Evolutionary conservation across 2,888 invertebrate species (phyloP), one percentile per base, ranked within the genome.

Genomic region (Netelia fuscicornis): DNA sequence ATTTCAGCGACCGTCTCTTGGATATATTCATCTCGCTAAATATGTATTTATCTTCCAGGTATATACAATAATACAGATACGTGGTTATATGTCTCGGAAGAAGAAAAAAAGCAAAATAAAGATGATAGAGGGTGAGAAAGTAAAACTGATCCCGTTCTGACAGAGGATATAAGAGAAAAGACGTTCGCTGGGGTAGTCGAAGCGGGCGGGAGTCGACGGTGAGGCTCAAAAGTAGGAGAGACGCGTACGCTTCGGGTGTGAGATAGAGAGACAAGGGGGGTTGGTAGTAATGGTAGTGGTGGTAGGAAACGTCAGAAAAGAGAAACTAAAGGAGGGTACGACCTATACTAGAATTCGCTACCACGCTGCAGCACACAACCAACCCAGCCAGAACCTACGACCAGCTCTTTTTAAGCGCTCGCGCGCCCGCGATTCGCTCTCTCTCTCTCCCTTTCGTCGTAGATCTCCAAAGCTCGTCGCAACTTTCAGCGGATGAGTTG

Each of bases 401-500:
- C 74, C 56, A 70, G 78, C 81, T 75, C 44, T 79, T 82, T 74
- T 79, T 75, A 68, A 78, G 62, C 81, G 64, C 62, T 68, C 78
- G 70, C 75, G 68, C 65, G 65, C 52, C 60, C 65, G 62, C 70
- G 79, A 70, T 65, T 71, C 68, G 62, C 42, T 81, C 77, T 68
- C 71, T 42, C 74, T 80, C 52, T 79, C 82, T 44, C 83, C 68
- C 48, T 81, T 86, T 87, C 88, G 88, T 90, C 90, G 91, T 91
- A 92, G 90, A 93, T 92, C 92, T 92, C 89, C 88, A 90, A 91
- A 91, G 91, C 91, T 91, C 90, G 90, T 91, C 91, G 90, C 93
- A 91, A 93, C 92, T 92, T 93, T 92, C 92, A 92, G 90, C 91
- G 91, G 91, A 93, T 93, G 92, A 93, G 91, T 93, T 93, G 93